Conservation (phyloP, 2,888 invertebrate species). For the Cynaeus angustus region DNA sequence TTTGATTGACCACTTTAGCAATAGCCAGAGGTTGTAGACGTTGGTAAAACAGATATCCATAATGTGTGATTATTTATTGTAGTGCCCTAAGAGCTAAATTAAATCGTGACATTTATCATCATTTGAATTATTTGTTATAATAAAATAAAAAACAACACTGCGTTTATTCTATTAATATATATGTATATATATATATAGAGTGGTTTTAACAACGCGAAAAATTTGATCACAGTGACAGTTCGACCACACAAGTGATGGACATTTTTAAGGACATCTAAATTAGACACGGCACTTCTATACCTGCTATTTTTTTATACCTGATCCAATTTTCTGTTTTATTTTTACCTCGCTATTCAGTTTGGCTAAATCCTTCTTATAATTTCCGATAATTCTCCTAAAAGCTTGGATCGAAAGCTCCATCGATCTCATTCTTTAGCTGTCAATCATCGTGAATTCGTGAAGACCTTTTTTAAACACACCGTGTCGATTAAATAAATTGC, state of each 20-base stretch:
- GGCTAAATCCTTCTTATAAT: constrained; percentile 35
- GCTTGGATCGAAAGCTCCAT: constrained; percentile 12
- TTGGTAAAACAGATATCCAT: constrained; percentile 14
- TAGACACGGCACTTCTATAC: not conserved
- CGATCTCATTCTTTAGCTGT: constrained; percentile 33
- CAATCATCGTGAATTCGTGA: constrained; percentile 29
- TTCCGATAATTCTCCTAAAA: constrained; percentile 23
- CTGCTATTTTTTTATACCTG: constrained; percentile 15
- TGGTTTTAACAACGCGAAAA: no score
- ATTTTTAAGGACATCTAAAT: constrained; percentile 2
- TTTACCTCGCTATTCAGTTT: constrained; percentile 3
- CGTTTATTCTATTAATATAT: no score
- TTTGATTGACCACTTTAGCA: constrained; percentile 24
- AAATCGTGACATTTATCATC: constrained; percentile 29
- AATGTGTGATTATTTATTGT: constrained; percentile 11
- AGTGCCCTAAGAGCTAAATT: constrained; percentile 23
- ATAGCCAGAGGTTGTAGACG: constrained; percentile 13
- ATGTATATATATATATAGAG: no score
- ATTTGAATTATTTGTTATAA: constrained; percentile 12
- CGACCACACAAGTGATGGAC: not conserved
- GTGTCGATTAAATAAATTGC: constrained; percentile 44
- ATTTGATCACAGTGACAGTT: not conserved
- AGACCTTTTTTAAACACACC: constrained; percentile 39
- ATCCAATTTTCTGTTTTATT: constrained; percentile 28
- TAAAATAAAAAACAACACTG: not conserved